These are phyloP conservation scores for Noctua comes DNA, from an alignment of 2,888 invertebrate genomes.

Conservation along the genomic window DNA sequence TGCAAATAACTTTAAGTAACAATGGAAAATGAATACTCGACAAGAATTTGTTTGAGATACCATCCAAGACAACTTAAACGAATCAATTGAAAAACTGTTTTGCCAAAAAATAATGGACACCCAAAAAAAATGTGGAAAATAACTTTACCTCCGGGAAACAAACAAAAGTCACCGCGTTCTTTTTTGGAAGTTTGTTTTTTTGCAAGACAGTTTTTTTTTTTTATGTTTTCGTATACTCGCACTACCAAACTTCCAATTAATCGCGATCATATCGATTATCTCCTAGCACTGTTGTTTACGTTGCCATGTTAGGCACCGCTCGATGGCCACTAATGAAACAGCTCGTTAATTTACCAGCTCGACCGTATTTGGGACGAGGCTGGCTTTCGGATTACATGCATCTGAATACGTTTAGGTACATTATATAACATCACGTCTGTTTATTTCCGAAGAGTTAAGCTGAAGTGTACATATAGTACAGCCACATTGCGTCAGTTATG, in stretches of 20 bases:
- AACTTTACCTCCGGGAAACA: no score
- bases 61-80: no score
- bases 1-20: no score
- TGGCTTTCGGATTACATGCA: conserved; percentile 32
- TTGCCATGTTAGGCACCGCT: conserved; percentile 4
- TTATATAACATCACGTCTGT: neutral
- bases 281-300: conserved; percentile 17
- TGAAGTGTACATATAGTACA: neutral
- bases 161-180: no score
- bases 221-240: no score
- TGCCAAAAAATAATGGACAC: no score
- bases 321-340: conserved; percentile 46
- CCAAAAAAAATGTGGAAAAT: neutral
- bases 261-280: conserved; percentile 21
- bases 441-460: neutral
- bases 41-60: no score
- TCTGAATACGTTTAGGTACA: conserved; percentile 2
- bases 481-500: neutral
- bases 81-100: no score
- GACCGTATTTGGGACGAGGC: conserved; percentile 40
- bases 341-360: conserved; percentile 49
- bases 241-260: neutral
- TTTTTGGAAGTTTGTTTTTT: no score
- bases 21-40: no score
- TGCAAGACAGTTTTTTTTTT: no score